Evolutionary conservation across 1,140 invertebrate species (phyloP), one percentile per base, ranked within the genome.

Genomic region (Conus betulinus): DNA sequence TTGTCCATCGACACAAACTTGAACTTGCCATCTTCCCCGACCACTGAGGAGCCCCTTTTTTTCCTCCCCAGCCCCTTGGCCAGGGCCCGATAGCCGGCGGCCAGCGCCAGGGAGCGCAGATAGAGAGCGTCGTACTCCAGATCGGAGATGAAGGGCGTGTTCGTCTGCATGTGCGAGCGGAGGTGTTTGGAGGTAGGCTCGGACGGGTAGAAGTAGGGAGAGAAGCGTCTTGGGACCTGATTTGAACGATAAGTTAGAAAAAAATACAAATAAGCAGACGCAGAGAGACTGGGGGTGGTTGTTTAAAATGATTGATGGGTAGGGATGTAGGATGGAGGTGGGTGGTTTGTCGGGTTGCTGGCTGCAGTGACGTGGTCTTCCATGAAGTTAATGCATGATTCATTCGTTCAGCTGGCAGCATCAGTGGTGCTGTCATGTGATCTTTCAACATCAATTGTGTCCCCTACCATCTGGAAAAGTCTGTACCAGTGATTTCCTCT

Each of bases 51-150:
- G 67, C 17, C 17, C 60, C 60, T 63, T 63, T 63, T 63, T 20
- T 7, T 4, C 67, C 67, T 20, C 5, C 39, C 17, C 79, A 53
- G 39, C 79, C 79, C 79, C 5, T 52, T 71, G 63, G 84, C 63
- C 63, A 85, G 63, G 20, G 63, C 84, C 2, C 63, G 57, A 17
- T 85, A 85, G 63, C 52, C 39, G 6, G 84, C 27, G 17, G 84
- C 84, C 84, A 85, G 84, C 5, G 71, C 67, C 63, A 85, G 63
- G 11, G 39, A 71, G 25, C 71, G 63, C 25, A 87, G 85, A 52
- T 87, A 87, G 17, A 55, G 53, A 27, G 85, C 13, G n/a, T 87
- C 85, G 71, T 78, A 87, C 74, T 87, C 85, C 71, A 87, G 51
- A 74, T 87, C 85, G 25, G 85, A 8, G 15, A 15, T 52, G 51